Percentiles rank a stretch among this genome's conserved stretches.
Conservation (phyloP, 1,140 invertebrate genomes). For the Liolophura sinensis region DNA sequence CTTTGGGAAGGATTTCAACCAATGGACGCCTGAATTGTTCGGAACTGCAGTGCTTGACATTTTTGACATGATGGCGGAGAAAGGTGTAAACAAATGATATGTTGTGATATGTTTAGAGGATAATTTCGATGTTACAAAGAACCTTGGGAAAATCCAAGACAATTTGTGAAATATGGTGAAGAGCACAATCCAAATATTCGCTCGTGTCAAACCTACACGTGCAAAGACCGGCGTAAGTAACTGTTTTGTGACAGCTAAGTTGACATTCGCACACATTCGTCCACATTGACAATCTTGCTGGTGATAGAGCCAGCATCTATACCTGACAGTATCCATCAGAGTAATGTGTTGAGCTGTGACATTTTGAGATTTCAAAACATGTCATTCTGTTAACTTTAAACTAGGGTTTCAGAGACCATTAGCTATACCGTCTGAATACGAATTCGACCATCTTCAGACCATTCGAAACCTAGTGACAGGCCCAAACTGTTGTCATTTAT, state of each 20-base stretch:
- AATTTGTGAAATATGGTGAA: slow-evolving; percentile 49
- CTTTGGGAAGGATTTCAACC: too few species aligned
- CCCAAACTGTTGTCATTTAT: background rate
- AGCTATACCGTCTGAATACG: background rate
- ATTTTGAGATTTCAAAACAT: background rate
- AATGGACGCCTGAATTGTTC: too few species aligned
- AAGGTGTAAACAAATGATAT: slow-evolving; percentile 21
- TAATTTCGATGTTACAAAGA: background rate
- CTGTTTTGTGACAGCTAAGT: background rate
- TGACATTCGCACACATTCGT: background rate
- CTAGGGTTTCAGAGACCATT: background rate
- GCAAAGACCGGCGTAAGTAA: slow-evolving; percentile 49
- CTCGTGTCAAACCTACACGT: slow-evolving; percentile 55
- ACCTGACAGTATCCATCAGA: background rate
- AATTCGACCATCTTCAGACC: background rate
- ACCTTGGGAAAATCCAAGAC: slow-evolving; percentile 9
- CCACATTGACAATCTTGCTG: background rate
- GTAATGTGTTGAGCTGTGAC: background rate
- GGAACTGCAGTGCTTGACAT: slow-evolving; percentile 2
- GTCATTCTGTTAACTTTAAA: background rate
- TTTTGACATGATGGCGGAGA: slow-evolving; percentile 29
- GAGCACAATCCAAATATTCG: slow-evolving; percentile 59
- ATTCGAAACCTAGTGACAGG: background rate
- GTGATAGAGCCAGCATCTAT: background rate
- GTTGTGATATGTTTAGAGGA: background rate